Evolutionary conservation across 2,888 invertebrate species (phyloP), one percentile per base, ranked within the genome.

Genomic region (Cantharis flavilabris): DNA sequence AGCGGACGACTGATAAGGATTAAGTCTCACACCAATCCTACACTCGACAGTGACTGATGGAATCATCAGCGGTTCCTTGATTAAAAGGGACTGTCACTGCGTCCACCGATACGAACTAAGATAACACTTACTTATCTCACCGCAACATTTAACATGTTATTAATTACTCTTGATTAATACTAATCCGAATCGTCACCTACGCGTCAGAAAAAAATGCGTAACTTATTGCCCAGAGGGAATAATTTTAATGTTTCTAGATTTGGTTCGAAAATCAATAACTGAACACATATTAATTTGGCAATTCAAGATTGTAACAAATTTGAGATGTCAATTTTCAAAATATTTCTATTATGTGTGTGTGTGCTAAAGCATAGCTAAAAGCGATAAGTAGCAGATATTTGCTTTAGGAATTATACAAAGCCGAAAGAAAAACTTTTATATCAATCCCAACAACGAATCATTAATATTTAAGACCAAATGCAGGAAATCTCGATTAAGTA

Each of bases 21-120:
- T 87, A 86, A 84, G 85, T 84, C 83, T 83, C 82, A 80, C 80
- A 81, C 85, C 86, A 85, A 86, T 86, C 85, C 84, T 83, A 83
- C 83, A 81, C 79, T 81, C 84, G 87, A 87, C 87, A 87, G 85
- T 87, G 87, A 87, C 86, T 86, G 87, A 87, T 87, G 86, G 84
- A 86, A 85, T 86, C 85, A 86, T 86, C 85, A 86, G 86, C 80
- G 85, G 86, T 85, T 83, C 82, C 86, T 86, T 87, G 87, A 87
- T 87, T 87, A 87, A 87, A 86, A 85, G 84, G 85, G 83, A 85
- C 86, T 84, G 85, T 85, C 86, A 81, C 84, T 82, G 82, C 82
- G 81, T 69, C 64, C 70, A 71, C 70, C 33, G 79, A 76, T 79
- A 75, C 73, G 71, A 64, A 75, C 72, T 62, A 74, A 76, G 78